Evolutionary conservation across 1,140 invertebrate genomes (phyloP), one percentile per base, ranked within the genome.

Genomic region (Drosophila kikkawai): DNA sequence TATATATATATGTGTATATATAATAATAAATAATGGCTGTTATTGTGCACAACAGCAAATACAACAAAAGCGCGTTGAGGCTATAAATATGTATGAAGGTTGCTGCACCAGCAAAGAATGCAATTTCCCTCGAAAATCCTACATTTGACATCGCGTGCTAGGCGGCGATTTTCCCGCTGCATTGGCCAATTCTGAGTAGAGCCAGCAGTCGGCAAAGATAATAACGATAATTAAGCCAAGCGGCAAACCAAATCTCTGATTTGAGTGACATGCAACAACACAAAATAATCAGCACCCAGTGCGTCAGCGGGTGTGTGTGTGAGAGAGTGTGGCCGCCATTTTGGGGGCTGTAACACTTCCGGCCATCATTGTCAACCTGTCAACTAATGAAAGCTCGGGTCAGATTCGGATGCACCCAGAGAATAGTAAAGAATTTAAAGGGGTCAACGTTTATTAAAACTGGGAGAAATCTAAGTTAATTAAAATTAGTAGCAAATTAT

Each of bases 31-130:
- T 78, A 70, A 75, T 67, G 76, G 70, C 80, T 74, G 82, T 79
- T 82, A 68, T 75, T 69, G 66, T 64, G 66, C 80, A 48, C 68
- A 68, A 64, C 69, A 86, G 74, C 68, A 82, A 82, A 82, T 86
- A 86, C 75, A 87, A 88, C 75, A 88, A 88, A 88, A 88, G 85
- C 85, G 85, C 80, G 84, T 80, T 69, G 85, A 58, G 58, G 55
- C 83, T 69, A 88, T 88, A 90, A 88, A 88, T 88, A 88, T 88
- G 85, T 86, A 88, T 88, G 85, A 87, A 80, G 79, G 65, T 75
- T 77, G 77, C 86, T 83, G 84, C 80, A 75, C 50, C 50, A 83
- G 75, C 80, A 83, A 88, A 81, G 85, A 88, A 88, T 88, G 84
- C 85, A 90, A 70, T 47, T 75, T 57, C 76, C 67, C 55, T 55